phyloP scores from a whole-genome alignment of 1,140 invertebrate species.

The Pogonomyrmex californicus region DNA sequence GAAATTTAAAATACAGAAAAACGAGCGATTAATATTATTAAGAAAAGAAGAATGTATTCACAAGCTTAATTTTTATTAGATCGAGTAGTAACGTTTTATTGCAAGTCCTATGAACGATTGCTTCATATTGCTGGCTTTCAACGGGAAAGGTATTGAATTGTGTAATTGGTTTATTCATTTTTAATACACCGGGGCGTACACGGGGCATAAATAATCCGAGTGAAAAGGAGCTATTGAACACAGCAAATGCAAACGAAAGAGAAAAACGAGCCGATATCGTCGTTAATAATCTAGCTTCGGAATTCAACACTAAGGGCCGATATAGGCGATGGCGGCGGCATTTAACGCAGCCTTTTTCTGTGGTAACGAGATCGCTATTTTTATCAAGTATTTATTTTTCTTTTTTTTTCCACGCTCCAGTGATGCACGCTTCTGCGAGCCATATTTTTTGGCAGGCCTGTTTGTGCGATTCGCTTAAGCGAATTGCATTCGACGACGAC shows the following conservation, averaged over 20 bases:
- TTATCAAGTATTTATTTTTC: conserved; percentile 62
- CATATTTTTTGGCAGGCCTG: conserved; percentile 2
- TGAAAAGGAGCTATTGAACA: conserved; percentile 32
- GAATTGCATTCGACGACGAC: conserved; percentile 62
- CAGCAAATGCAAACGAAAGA: not conserved
- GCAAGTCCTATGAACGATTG: not conserved
- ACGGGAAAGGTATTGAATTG: not conserved
- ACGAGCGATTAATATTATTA: not conserved
- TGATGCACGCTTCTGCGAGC: not conserved
- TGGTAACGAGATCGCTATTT: conserved; percentile 59
- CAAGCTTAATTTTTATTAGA: not conserved
- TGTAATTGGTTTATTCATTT: conserved; percentile 38
- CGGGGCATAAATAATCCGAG: conserved; percentile 46
- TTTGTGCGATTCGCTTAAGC: conserved; percentile 51
- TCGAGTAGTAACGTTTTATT: not conserved
- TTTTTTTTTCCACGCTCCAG: conserved; percentile 52
- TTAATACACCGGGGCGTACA: conserved; percentile 11
- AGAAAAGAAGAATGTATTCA: not conserved
- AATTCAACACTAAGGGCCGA: conserved; percentile 41
- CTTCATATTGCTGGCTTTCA: conserved; percentile 9
- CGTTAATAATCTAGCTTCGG: conserved; percentile 58
- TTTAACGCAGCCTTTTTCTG: not conserved
- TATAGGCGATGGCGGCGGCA: not conserved
- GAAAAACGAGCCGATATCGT: conserved; percentile 40
- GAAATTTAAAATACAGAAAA: not conserved